Percentiles rank a stretch among this genome's conserved stretches.
Evolutionary conservation across 2,797 vertebrate species (phyloP).

Genomic region (Microchirus variegatus): DNA sequence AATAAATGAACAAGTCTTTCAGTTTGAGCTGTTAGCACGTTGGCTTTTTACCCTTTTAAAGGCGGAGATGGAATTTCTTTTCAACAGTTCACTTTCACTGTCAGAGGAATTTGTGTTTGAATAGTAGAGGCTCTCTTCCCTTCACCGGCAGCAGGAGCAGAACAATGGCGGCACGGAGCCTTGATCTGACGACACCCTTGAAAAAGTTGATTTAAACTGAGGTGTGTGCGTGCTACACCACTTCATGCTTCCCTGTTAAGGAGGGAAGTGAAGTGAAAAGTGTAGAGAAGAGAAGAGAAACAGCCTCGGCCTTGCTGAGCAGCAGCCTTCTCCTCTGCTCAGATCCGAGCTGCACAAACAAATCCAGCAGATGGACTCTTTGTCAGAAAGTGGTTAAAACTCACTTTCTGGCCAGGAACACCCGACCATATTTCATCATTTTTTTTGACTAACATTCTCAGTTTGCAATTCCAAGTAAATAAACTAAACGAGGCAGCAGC

Average conservation of each 20-base stretch:
- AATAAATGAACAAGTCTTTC: slow-evolving; percentile 67
- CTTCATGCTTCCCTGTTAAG: slow-evolving; percentile 39
- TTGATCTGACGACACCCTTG: slow-evolving; percentile 62
- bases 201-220: slow-evolving; percentile 57
- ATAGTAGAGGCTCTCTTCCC: slow-evolving; percentile 35
- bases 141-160: slow-evolving; percentile 7
- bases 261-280: slow-evolving; percentile 12
- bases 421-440: too few relatives aligned
- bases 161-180: slow-evolving; percentile 53
- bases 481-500: too few relatives aligned
- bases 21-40: slow-evolving; percentile 29
- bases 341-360: slow-evolving; percentile 1
- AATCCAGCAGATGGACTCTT: background rate
- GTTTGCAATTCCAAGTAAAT: too few relatives aligned
- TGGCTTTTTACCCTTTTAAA: slow-evolving; percentile 57
- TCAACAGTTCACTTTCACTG: slow-evolving; percentile 54
- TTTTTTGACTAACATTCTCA: too few relatives aligned
- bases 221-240: slow-evolving; percentile 48
- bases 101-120: slow-evolving; percentile 54
- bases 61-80: slow-evolving; percentile 46
- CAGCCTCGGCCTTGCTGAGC: slow-evolving; percentile 43
- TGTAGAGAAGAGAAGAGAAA: slow-evolving; percentile 17
- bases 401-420: too few relatives aligned
- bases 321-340: background rate
- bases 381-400: too few relatives aligned